phyloP scores from a whole-genome alignment of 2,888 invertebrate genomes.

The Latheticus oryzae region DNA sequence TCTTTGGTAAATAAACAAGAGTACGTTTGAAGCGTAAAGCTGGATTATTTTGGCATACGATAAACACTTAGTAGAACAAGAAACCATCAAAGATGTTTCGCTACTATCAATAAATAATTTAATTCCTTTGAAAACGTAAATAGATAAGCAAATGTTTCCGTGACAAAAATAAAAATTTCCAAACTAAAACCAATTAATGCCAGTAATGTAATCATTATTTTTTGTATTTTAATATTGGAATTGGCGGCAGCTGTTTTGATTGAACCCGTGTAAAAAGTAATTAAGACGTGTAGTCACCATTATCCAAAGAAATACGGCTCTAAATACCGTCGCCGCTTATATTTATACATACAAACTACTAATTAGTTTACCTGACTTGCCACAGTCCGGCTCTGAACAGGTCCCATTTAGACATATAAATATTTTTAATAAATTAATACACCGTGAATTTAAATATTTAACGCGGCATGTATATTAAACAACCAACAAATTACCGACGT shows the following conservation, averaged over 20 bases:
- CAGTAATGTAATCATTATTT: too few relatives aligned
- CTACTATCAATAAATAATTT: constrained; percentile 62
- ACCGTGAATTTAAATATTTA: constrained; percentile 55
- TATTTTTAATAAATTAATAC: constrained; percentile 57
- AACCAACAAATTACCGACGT: constrained; percentile 55
- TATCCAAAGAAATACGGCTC: constrained; percentile 53
- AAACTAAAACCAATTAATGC: constrained; percentile 19
- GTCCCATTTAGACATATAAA: constrained; percentile 51
- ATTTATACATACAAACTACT: constrained; percentile 57
- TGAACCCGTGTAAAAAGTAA: constrained; percentile 57
- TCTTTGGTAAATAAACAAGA: constrained; percentile 59
- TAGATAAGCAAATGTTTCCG: constrained; percentile 56
- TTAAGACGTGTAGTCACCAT: constrained; percentile 56
- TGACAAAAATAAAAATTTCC: constrained; percentile 22
- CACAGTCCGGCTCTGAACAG: constrained; percentile 27
- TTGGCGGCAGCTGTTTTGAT: constrained; percentile 61
- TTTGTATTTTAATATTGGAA: too few relatives aligned
- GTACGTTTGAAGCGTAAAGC: constrained; percentile 52
- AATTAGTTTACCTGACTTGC: constrained; percentile 50
- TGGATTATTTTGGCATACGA: constrained; percentile 57
- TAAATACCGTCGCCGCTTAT: constrained; percentile 54
- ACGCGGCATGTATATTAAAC: constrained; percentile 56
- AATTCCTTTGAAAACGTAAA: constrained; percentile 61
- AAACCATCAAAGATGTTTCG: constrained; percentile 57
- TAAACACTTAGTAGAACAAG: constrained; percentile 59